A percentile compares a stretch with the other conserved stretches of the same genome.
Conservation (phyloP, 2,113 vertebrate genomes). For the Sphyrna mokarran region DNA sequence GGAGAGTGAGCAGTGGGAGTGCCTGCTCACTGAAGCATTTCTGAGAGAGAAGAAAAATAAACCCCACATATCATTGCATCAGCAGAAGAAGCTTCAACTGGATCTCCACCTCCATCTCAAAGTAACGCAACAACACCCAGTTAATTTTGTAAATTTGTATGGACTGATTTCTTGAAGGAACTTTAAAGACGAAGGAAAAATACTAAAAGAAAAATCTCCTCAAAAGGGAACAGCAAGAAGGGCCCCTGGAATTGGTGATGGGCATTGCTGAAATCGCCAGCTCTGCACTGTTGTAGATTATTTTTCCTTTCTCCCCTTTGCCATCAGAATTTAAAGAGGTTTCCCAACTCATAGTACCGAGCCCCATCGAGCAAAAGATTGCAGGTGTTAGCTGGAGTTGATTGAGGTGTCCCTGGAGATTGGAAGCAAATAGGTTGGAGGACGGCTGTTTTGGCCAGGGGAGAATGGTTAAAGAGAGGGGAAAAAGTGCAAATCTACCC, state of each 20-base stretch:
- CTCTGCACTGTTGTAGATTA: not conserved
- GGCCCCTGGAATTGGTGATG: too few relatives aligned
- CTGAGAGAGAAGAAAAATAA: not conserved
- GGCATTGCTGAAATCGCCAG: not conserved
- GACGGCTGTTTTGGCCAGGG: not conserved
- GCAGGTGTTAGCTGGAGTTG: not conserved
- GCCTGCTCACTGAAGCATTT: not conserved
- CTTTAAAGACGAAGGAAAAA: not conserved
- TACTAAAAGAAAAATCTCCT: not conserved
- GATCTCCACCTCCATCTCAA: not conserved
- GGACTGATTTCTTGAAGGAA: conserved; percentile 7
- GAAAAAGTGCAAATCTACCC: not conserved
- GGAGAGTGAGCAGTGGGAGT: not conserved
- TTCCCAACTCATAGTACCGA: not conserved
- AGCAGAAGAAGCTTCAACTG: not conserved
- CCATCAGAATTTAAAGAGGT: not conserved
- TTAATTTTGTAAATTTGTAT: conserved; percentile 3
- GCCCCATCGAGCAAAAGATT: not conserved
- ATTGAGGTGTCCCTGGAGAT: not conserved
- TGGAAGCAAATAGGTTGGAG: not conserved
- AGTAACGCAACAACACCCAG: not conserved
- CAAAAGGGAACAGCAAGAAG: not conserved
- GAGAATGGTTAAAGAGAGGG: not conserved
- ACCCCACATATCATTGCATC: not conserved
- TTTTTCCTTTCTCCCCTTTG: not conserved